Evolutionary conservation across 2,797 vertebrate genomes (phyloP).

Genomic region (Coccyzus lansbergi): DNA sequence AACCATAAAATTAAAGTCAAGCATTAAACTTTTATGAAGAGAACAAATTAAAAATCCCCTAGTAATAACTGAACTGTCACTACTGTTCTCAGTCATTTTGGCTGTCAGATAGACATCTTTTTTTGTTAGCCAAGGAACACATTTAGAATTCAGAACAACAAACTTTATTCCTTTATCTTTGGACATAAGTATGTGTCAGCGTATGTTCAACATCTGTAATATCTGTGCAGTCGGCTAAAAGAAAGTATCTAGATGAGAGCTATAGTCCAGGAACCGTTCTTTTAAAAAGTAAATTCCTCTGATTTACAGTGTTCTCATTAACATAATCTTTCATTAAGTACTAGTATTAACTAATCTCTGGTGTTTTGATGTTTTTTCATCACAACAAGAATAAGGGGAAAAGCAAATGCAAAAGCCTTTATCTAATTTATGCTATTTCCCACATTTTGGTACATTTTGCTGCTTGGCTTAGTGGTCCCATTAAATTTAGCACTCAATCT

Average conservation of each 20-base stretch:
- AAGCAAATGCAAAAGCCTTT: not conserved
- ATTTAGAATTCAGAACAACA: conserved; percentile 20
- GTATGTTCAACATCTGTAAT: not conserved
- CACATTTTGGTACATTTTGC: not conserved
- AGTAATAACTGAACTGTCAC: conserved; percentile 16
- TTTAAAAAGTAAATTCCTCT: not conserved
- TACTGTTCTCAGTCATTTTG: not conserved
- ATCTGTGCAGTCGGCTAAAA: not conserved
- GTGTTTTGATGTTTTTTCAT: not conserved
- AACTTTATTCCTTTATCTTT: not conserved
- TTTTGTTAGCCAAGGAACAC: not conserved
- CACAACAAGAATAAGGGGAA: not conserved
- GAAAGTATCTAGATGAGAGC: not conserved
- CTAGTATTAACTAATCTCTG: not conserved
- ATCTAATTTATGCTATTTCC: not conserved
- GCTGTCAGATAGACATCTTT: not conserved
- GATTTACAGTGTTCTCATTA: not conserved
- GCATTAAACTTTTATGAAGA: conserved; percentile 13
- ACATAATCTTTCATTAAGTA: not conserved
- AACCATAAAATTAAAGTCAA: conserved; percentile 34
- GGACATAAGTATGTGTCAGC: not conserved
- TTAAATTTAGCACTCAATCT: not conserved
- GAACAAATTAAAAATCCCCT: conserved; percentile 39
- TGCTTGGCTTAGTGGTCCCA: not conserved
- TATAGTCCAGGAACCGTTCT: not conserved